phyloP scores from a whole-genome alignment of 2,113 vertebrate genomes.

The Podarcis cretensis region DNA sequence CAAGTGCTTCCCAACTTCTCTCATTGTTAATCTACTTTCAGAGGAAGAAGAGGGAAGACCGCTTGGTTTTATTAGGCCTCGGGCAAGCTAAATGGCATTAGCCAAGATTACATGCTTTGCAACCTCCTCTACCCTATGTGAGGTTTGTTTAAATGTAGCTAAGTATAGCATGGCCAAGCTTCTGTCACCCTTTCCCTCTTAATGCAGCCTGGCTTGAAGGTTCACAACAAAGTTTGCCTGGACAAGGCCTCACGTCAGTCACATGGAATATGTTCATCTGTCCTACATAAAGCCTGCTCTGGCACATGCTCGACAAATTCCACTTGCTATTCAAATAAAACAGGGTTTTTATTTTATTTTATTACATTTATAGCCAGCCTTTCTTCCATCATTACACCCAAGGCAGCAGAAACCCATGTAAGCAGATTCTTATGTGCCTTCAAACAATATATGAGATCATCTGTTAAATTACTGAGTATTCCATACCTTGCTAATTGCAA shows the following conservation, averaged over 20 bases:
- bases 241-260: background rate
- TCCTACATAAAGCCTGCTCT: background rate
- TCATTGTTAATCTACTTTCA: background rate
- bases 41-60: background rate
- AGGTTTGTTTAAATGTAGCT: background rate
- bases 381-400: too few relatives aligned
- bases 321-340: background rate
- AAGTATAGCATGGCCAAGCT: background rate
- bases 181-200: background rate
- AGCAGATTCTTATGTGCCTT: too few relatives aligned
- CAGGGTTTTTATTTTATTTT: background rate
- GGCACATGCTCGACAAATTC: background rate
- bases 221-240: background rate
- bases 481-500: background rate
- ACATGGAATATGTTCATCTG: background rate
- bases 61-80: background rate
- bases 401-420: too few relatives aligned
- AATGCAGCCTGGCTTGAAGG: background rate
- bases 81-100: background rate
- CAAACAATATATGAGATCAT: background rate
- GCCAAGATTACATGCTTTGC: background rate
- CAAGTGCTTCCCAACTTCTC: too few relatives aligned
- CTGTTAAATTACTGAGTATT: background rate
- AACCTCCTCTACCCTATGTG: background rate
- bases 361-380: too few relatives aligned